phyloP scores from a whole-genome alignment of 30 jellyfish, hydroid and myxozoan species.

The Morbakka virulenta region DNA sequence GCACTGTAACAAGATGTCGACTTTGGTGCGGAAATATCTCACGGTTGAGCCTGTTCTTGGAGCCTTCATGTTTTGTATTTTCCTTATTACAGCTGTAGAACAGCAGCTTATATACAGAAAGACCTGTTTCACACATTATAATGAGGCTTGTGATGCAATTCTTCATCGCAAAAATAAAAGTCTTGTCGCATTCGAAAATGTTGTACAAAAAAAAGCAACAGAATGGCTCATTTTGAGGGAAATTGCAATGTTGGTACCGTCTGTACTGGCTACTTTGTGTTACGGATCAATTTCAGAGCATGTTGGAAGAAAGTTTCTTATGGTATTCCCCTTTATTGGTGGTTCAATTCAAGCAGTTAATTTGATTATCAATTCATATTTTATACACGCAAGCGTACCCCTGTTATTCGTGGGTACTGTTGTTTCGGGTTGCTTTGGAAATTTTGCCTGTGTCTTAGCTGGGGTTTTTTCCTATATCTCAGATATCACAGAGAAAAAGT shows the following conservation, averaged over 20 bases:
- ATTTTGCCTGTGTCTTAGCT: conserved; percentile 64
- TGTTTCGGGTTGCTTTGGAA: conserved; percentile 77
- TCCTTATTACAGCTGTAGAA: conserved; percentile 31
- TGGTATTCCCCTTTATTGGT: conserved; percentile 81
- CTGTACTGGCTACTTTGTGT: conserved; percentile 62
- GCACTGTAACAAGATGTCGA: no score
- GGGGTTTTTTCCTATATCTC: conserved; percentile 84
- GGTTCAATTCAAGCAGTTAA: conserved; percentile 26
- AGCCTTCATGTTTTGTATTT: conserved; percentile 60
- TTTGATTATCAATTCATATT: conserved; percentile 51
- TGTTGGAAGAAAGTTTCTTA: conserved; percentile 74
- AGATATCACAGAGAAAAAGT: conserved; percentile 54
- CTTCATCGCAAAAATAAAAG: not conserved
- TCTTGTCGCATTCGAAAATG: conserved; percentile 11
- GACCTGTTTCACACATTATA: conserved; percentile 56
- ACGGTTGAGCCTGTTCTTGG: conserved; percentile 90
- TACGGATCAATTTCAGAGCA: conserved; percentile 83
- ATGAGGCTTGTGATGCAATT: conserved; percentile 56
- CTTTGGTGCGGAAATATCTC: conserved; percentile 4
- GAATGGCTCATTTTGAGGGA: conserved; percentile 65
- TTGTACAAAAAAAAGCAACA: conserved; percentile 74
- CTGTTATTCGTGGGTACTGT: conserved; percentile 55
- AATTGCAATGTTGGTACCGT: conserved; percentile 73
- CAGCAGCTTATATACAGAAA: conserved; percentile 81
- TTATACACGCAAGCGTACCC: conserved; percentile 32